phyloP scores from a whole-genome alignment of 2,888 invertebrate genomes.

The Tricholauxania praeusta region DNA sequence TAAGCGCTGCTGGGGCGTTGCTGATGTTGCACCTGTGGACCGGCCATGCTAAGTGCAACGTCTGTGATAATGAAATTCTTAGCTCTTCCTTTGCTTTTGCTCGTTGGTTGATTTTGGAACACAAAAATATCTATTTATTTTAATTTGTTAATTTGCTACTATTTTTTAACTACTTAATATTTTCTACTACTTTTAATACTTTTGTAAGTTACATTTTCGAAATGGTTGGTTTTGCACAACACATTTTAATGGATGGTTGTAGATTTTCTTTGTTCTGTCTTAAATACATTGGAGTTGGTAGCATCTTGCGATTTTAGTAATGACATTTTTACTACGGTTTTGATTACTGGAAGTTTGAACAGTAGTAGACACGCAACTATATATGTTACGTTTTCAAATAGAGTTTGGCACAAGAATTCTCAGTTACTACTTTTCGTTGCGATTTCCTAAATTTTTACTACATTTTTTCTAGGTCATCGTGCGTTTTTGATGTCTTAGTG shows the following conservation, averaged over 20 bases:
- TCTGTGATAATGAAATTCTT: not conserved
- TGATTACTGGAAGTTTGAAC: not conserved
- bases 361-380: not conserved
- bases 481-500: no score
- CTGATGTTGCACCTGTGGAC: conserved; percentile 67
- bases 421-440: conserved; percentile 2
- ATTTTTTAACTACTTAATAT: conserved; percentile 11
- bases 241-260: conserved; percentile 9
- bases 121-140: conserved; percentile 40
- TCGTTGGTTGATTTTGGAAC: conserved; percentile 43
- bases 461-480: not conserved
- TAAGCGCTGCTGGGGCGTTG: conserved; percentile 67
- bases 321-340: not conserved
- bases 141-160: conserved; percentile 12
- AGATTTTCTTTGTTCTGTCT: conserved; percentile 22
- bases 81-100: conserved; percentile 5
- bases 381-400: not conserved
- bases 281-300: not conserved
- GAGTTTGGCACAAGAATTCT: conserved; percentile 18
- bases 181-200: conserved; percentile 14
- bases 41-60: conserved; percentile 58
- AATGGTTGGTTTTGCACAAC: not conserved
- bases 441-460: not conserved
- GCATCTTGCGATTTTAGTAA: conserved; percentile 16
- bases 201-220: conserved; percentile 22